Conservation (phyloP, 2,113 vertebrate species). For the Dipodomys stephensi region DNA sequence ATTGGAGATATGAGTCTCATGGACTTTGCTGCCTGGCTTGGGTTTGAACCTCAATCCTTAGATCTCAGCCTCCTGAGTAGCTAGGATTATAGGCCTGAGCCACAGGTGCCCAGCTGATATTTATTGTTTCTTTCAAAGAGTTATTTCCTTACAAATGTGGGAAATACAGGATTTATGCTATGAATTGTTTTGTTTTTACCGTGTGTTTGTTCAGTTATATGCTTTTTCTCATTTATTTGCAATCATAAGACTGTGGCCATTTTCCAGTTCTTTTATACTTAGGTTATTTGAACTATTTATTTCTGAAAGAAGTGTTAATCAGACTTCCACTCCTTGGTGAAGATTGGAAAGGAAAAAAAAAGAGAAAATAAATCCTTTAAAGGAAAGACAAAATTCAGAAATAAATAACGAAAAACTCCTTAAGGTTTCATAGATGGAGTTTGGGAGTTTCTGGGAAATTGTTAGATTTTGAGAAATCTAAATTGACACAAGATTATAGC, state of each 20-base stretch:
- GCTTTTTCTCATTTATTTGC: slow-evolving; percentile 58
- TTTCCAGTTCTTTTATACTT: slow-evolving; percentile 63
- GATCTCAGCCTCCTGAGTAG: no score
- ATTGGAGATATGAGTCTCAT: no score
- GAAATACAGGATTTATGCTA: slow-evolving; percentile 78
- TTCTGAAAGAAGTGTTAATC: slow-evolving; percentile 75
- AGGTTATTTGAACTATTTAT: slow-evolving; percentile 81
- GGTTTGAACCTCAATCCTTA: no score
- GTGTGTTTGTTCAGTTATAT: slow-evolving; percentile 69
- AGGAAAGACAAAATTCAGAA: no score
- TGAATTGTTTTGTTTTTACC: slow-evolving; percentile 60
- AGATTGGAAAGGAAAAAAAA: not conserved
- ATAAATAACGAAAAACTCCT: no score
- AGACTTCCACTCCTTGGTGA: slow-evolving; percentile 64
- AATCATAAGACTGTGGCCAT: slow-evolving; percentile 62
- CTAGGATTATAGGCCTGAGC: no score
- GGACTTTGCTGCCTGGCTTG: no score
- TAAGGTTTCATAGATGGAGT: no score
- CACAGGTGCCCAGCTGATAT: slow-evolving; percentile 48
- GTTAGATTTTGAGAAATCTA: no score
- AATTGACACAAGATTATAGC: no score
- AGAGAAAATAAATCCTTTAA: no score
- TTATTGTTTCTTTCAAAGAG: slow-evolving; percentile 29
- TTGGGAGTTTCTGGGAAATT: no score
- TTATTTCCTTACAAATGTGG: slow-evolving; percentile 77